Base-by-base conservation (phyloP, 64 coral and sea anemone genomes). In the Pocillopora damicornis region DNA sequence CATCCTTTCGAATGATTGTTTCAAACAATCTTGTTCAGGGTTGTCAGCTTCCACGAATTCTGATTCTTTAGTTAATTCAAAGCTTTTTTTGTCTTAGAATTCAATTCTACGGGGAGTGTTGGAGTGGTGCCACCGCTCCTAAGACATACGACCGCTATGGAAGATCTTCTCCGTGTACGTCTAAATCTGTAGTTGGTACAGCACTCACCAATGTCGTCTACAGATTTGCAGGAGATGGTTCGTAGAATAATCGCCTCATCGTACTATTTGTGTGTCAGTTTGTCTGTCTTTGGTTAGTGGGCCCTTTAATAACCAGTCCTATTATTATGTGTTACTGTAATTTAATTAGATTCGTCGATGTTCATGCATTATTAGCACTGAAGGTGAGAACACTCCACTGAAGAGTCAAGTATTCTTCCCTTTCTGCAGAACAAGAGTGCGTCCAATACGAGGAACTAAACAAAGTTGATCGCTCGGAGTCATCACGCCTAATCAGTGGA, bases 91-190 rank as follows among this genome's bases (percentile, higher is more conserved):
- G 34, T 76, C 30, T 91, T 74, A 78, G 75, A 9, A 77, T 93
- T 58, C 91, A 93, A 59, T 93, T 88, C 62, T 93, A 93, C 18
- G 91, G 91, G 12, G 91, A 93, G 22, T 93, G 91, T 71, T 93
- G 87, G 86, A 88, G 78, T 68, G 91, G 91, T 20, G 22, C 65
- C 22, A 66, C 62, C 13, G 86, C 91, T 16, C 59, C 71, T 72
- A n/a, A 80, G 22, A 90, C 88, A 2, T 90, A 90, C 26, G 76
- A 90, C 20, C 82, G 72, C 20, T 84, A 92, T 56, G 93, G 93
- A 9, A 62, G 80, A 22, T 92, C 93, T 1, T 34, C 72, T 35
- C 58, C 74, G 9, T 95, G 93, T 60, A 76, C 36, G 30, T 30
- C 30, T 30, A 30, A 30, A 8, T 9, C 0, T 5, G 11, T 60